Percentiles rank a stretch among this genome's conserved stretches.
Conservation (phyloP, 2,113 vertebrate genomes). For the Osmerus eperlanus region DNA sequence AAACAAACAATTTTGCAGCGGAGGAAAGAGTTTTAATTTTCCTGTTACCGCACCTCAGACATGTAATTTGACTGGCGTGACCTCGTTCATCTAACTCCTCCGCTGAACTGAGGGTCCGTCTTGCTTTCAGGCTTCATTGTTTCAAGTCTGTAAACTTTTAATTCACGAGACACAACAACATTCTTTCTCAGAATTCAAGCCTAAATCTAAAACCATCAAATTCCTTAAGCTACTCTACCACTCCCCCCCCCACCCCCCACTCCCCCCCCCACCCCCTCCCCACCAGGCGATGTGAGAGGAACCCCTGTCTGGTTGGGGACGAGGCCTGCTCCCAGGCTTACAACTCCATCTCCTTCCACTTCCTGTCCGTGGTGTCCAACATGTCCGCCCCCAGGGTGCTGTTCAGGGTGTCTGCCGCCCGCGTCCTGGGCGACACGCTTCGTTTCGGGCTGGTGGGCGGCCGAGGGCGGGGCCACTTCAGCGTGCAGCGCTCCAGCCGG, state of each 20-base stretch:
- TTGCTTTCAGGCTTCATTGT: too few species aligned
- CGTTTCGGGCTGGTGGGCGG: conserved; percentile 70
- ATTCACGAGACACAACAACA: too few species aligned
- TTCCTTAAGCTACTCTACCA: not conserved
- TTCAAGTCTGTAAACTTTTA: too few species aligned
- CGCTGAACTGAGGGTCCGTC: not conserved
- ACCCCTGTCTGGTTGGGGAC: conserved; percentile 77
- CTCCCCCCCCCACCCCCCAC: not conserved
- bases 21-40: conserved; percentile 24
- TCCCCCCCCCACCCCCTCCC: not conserved
- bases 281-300: conserved; percentile 82
- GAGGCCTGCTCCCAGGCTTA: conserved; percentile 70
- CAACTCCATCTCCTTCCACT: conserved; percentile 83
- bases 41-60: conserved; percentile 21
- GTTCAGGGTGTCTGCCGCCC: conserved; percentile 78
- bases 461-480: conserved; percentile 55
- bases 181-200: too few species aligned
- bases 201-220: not conserved
- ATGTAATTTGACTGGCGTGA: conserved; percentile 21
- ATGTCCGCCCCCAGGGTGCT: conserved; percentile 72
- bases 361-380: conserved; percentile 79
- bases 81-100: not conserved
- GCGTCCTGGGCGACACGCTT: conserved; percentile 71
- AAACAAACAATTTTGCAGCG: conserved; percentile 27
- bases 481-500: conserved; percentile 68